A percentile compares a stretch with the other conserved stretches of the same genome.
These are phyloP conservation scores for Chiroxiphia lanceolata DNA, from an alignment of 2,797 vertebrate species.

Conservation along the genomic window DNA sequence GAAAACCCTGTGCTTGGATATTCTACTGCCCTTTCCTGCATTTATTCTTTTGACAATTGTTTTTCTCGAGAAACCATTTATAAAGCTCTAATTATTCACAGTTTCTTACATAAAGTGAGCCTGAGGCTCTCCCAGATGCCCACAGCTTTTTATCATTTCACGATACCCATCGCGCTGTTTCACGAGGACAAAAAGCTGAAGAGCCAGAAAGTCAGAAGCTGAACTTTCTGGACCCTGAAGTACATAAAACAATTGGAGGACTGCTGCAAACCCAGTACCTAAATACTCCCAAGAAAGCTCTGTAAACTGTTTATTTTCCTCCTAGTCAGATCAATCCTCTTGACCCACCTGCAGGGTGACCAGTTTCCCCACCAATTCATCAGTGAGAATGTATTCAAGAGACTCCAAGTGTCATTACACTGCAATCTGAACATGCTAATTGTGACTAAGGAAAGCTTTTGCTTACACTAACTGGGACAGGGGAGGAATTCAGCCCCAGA, in stretches of 20 bases:
- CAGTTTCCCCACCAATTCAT: not conserved
- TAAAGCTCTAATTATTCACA: not conserved
- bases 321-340: not conserved
- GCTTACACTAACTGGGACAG: not conserved
- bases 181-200: not conserved
- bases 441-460: not conserved
- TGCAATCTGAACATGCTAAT: fast-evolving
- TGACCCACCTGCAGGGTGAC: not conserved
- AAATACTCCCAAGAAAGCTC: not conserved
- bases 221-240: not conserved
- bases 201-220: not conserved
- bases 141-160: not conserved
- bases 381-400: not conserved
- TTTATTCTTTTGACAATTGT: conserved; percentile 7
- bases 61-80: not conserved
- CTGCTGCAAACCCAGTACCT: not conserved
- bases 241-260: not conserved
- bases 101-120: not conserved
- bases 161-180: not conserved
- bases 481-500: not conserved
- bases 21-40: not conserved
- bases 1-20: not conserved
- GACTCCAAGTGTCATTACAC: not conserved
- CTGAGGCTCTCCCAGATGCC: not conserved
- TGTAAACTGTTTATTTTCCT: not conserved